A percentile compares a stretch with the other conserved stretches of the same genome.
phyloP scores from a whole-genome alignment of 2,888 invertebrate species.

The Cordylochernes scorpioides region DNA sequence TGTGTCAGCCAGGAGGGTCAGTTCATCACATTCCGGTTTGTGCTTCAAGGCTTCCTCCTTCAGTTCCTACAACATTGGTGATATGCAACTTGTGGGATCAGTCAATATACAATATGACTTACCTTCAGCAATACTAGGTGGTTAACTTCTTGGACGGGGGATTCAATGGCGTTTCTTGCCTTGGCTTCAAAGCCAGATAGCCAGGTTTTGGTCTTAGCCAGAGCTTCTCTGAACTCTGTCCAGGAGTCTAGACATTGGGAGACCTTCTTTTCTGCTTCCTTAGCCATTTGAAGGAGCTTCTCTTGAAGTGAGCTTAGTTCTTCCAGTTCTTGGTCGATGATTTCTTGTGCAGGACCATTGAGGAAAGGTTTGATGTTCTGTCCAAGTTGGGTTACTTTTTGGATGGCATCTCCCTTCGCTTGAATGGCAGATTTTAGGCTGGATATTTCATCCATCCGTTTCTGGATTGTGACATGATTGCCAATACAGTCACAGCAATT shows the following conservation, averaged over 20 bases:
- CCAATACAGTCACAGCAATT: conserved; percentile 4
- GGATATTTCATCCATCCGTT: conserved; percentile 35
- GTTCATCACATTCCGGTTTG: conserved; percentile 7
- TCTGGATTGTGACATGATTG: conserved; percentile 4
- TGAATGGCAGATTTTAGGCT: conserved; percentile 38
- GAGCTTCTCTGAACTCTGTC: conserved; percentile 47
- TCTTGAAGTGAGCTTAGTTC: conserved; percentile 57
- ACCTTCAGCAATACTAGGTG: conserved; percentile 6
- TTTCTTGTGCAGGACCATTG: conserved; percentile 30
- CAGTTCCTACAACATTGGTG: neutral
- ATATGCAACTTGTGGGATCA: neutral
- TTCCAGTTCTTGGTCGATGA: conserved; percentile 49
- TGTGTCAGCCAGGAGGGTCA: conserved; percentile 10
- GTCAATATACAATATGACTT: neutral
- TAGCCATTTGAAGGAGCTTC: conserved; percentile 41
- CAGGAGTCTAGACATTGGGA: conserved; percentile 49
- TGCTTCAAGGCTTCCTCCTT: conserved; percentile 5
- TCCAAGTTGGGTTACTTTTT: conserved; percentile 43
- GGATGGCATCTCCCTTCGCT: conserved; percentile 42
- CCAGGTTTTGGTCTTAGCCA: conserved; percentile 44
- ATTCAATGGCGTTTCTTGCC: conserved; percentile 5
- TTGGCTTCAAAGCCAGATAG: conserved; percentile 21
- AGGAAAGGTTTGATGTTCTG: conserved; percentile 29
- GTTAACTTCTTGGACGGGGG: conserved; percentile 4
- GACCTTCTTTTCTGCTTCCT: conserved; percentile 44